Evolutionary conservation across 2,888 invertebrate genomes (phyloP), one percentile per base, ranked within the genome.

Genomic region (Sturmia bella): DNA sequence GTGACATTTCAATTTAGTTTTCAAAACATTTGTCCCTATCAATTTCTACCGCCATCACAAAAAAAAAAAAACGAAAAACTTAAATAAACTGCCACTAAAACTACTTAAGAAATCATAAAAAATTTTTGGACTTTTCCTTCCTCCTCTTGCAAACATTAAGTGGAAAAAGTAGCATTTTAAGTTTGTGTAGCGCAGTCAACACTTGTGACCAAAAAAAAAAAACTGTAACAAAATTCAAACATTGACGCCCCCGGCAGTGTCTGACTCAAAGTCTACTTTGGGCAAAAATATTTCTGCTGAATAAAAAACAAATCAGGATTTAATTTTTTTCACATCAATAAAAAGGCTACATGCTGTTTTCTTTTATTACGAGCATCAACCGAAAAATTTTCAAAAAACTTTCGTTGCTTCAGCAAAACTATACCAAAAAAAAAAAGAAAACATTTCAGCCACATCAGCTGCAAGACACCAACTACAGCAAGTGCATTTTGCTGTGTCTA

Each of bases 261-360:
- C 82, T 78, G 82, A 78, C 82, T 70, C 74, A 78, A 78, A 70
- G 82, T 82, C 82, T 82, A 74, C 77, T 63, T 24, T 21, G 45
- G 41, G 50, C 45, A 61, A 17, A 59, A 52, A 52, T 68, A 70
- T 48, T 41, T 17, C 12, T 13, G 52, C 13, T 48, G 39, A 15
- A 54, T 3, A 2, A 15, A 15, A 48, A 48, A 21, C 37, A 6
- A 19, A 39, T 32, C 19, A 24, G 6, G 1, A 7, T 15, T 17
- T 17, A 3, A 32, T 39, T 5, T 43, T 32, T 43, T 24, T 21
- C 37, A 24, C 48, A 41, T 63, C n/a, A 4, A 43, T 39, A 27
- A 27, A 45, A 32, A 56, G 19, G 24, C 39, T 74, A n/a, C 37
- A 54, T 32, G 69, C 61, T 76, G 54, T 54, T 48, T 37, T 39